Evolutionary conservation across 1,140 invertebrate genomes (phyloP).

Genomic region (Lordiphosa collinella): DNA sequence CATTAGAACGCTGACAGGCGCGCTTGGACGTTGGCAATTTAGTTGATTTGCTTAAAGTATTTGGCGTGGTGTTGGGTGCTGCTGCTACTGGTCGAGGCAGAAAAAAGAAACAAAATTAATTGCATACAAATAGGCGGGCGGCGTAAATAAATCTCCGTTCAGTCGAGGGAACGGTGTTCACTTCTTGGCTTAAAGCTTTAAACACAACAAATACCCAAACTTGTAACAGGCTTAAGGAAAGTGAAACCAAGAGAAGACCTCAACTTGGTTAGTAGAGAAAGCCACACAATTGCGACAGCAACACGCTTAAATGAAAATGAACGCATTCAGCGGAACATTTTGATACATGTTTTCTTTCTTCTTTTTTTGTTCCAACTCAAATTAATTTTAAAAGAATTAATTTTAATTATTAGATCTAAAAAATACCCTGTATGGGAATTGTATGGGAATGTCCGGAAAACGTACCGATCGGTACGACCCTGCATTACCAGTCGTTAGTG

Average conservation of each 20-base stretch:
- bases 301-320: too few relatives aligned
- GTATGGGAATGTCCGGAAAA: too few relatives aligned
- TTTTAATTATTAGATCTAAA: too few relatives aligned
- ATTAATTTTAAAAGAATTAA: too few relatives aligned
- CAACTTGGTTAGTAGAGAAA: neutral
- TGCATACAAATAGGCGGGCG: slow-evolving; percentile 63
- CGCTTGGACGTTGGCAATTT: slow-evolving; percentile 43
- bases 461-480: too few relatives aligned
- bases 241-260: neutral
- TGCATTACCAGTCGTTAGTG: too few relatives aligned
- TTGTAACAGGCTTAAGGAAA: neutral
- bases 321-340: too few relatives aligned
- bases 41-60: slow-evolving; percentile 54
- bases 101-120: slow-evolving; percentile 55
- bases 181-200: neutral
- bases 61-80: slow-evolving; percentile 7
- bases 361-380: too few relatives aligned
- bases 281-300: neutral
- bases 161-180: slow-evolving; percentile 7
- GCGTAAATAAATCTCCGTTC: slow-evolving; percentile 46
- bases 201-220: neutral
- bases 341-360: too few relatives aligned
- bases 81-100: neutral
- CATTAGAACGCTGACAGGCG: slow-evolving; percentile 60
- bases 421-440: too few relatives aligned